phyloP scores from a whole-genome alignment of 2,888 invertebrate species.

The Noctuana brunneofusca region DNA sequence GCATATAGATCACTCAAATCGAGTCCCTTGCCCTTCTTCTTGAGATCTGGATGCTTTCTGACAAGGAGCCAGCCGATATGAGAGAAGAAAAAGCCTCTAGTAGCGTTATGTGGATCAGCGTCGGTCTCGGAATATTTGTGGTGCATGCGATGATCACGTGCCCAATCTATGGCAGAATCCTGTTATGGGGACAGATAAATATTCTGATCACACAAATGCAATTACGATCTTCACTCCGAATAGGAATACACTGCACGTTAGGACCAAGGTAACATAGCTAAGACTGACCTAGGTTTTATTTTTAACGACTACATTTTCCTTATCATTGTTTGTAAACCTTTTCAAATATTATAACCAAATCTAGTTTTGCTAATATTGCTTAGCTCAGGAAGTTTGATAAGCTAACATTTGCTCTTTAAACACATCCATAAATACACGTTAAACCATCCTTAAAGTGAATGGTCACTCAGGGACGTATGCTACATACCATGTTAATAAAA shows the following conservation, averaged over 20 bases:
- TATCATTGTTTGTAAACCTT: too few species aligned
- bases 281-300: too few species aligned
- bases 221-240: background rate
- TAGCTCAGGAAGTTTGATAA: too few species aligned
- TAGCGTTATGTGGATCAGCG: slow-evolving; percentile 96
- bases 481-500: too few species aligned
- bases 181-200: slow-evolving; percentile 48
- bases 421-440: too few species aligned
- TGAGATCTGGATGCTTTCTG: slow-evolving; percentile 95
- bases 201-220: slow-evolving; percentile 4
- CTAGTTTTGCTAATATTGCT: too few species aligned
- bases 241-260: too few species aligned
- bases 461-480: too few species aligned
- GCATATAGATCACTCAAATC: slow-evolving; percentile 92
- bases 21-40: slow-evolving; percentile 91
- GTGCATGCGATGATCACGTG: slow-evolving; percentile 87
- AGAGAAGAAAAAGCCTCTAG: slow-evolving; percentile 96
- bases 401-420: too few species aligned
- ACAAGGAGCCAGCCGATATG: slow-evolving; percentile 97
- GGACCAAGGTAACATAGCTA: background rate
- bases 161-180: slow-evolving; percentile 91
- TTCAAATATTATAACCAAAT: too few species aligned
- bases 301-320: too few species aligned
- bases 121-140: slow-evolving; percentile 97
- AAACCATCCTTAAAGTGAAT: too few species aligned